phyloP scores from a whole-genome alignment of 2,113 vertebrate species.

The Percina caprodes region DNA sequence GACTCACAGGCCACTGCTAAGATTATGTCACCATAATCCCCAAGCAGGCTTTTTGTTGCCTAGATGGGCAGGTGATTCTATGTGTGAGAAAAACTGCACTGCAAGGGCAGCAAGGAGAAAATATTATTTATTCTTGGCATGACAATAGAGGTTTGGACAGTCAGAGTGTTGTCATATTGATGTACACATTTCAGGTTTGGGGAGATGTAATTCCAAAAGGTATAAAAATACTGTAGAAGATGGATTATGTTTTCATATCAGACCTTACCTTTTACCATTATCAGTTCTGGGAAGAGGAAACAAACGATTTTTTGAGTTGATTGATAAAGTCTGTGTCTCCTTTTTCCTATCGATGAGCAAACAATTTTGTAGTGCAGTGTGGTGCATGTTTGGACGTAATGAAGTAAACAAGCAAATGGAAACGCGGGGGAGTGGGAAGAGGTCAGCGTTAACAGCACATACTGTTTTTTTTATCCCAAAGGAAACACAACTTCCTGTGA shows the following conservation, averaged over 20 bases:
- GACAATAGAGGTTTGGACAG: conserved; percentile 79
- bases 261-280: conserved; percentile 48
- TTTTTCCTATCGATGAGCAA: conserved; percentile 25
- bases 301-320: conserved; percentile 42
- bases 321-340: conserved; percentile 61
- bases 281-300: conserved; percentile 53
- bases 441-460: conserved; percentile 53
- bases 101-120: conserved; percentile 78
- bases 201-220: conserved; percentile 75
- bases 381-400: conserved; percentile 29
- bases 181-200: conserved; percentile 73
- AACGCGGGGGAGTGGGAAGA: conserved; percentile 36
- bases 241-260: conserved; percentile 75
- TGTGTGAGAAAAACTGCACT: conserved; percentile 79
- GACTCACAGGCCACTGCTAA: conserved; percentile 83
- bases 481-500: conserved; percentile 68
- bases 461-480: conserved; percentile 58
- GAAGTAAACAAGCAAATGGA: conserved; percentile 63
- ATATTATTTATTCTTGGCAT: conserved; percentile 82
- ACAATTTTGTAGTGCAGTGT: conserved; percentile 23
- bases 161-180: conserved; percentile 80
- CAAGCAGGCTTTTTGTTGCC: conserved; percentile 82
- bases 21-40: conserved; percentile 90
- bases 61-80: conserved; percentile 85
- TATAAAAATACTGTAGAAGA: conserved; percentile 62